phyloP scores from a whole-genome alignment of 2,113 vertebrate genomes.

The Polypterus senegalus region DNA sequence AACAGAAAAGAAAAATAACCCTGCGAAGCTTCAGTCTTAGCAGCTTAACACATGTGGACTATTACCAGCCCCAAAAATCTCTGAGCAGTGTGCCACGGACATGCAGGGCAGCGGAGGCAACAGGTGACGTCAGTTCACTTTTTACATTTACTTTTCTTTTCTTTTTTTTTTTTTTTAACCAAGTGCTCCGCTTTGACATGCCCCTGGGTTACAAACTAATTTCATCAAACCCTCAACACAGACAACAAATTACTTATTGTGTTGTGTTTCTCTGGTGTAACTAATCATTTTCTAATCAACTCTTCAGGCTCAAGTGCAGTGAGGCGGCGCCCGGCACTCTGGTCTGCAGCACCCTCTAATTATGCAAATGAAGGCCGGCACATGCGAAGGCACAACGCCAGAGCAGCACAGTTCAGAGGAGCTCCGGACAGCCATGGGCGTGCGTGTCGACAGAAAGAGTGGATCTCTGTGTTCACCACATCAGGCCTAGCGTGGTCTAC shows the following conservation, averaged over 20 bases:
- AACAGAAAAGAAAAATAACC: no score
- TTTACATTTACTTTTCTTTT: constrained; percentile 2
- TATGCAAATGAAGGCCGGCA: constrained; percentile 22
- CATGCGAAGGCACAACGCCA: constrained; percentile 6
- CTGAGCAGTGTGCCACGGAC: no score
- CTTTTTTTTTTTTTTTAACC: constrained; percentile 10
- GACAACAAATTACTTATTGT: constrained; percentile 21
- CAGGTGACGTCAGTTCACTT: no score
- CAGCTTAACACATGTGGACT: no score
- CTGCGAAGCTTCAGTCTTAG: no score
- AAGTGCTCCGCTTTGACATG: neutral
- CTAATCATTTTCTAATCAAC: constrained; percentile 28
- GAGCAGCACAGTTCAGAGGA: constrained; percentile 20
- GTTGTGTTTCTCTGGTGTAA: constrained; percentile 21
- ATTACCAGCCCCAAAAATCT: no score
- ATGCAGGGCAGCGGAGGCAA: no score
- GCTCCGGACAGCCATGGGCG: constrained; percentile 9
- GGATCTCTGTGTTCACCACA: no score
- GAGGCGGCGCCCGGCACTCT: constrained; percentile 12
- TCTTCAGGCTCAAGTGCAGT: constrained; percentile 17
- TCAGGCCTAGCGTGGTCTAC: no score
- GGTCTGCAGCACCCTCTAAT: constrained; percentile 18
- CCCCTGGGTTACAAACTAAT: constrained; percentile 14
- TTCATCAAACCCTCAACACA: constrained; percentile 8
- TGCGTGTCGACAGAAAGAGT: no score